Percentiles rank a stretch among this genome's conserved stretches.
These are phyloP conservation scores for Callospermophilus lateralis DNA, from an alignment of 2,113 vertebrate genomes.

Conservation along the genomic window DNA sequence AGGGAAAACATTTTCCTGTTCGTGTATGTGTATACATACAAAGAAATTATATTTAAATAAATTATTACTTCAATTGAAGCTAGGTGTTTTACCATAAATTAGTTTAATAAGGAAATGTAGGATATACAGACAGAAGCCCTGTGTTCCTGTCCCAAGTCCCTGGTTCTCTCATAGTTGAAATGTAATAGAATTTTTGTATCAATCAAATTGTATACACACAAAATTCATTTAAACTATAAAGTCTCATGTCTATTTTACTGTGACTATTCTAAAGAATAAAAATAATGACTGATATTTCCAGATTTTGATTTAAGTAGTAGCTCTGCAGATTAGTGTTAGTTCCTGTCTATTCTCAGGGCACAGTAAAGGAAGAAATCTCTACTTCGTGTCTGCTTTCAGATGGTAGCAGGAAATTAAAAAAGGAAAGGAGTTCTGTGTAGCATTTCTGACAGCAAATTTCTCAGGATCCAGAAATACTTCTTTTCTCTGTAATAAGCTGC, in stretches of 20 bases:
- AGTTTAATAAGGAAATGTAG: neutral
- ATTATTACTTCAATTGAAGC: neutral
- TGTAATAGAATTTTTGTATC: neutral
- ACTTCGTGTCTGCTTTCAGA: slow-evolving; percentile 57
- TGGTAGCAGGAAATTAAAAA: slow-evolving; percentile 79
- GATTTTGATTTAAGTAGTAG: slow-evolving; percentile 17
- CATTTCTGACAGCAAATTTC: slow-evolving; percentile 77
- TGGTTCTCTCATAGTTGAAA: slow-evolving; percentile 2
- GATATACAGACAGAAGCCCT: neutral
- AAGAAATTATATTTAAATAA: neutral
- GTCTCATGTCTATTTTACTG: neutral
- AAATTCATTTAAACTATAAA: neutral
- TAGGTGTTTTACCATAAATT: neutral
- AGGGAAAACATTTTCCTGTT: neutral
- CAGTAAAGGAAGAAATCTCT: slow-evolving; percentile 9
- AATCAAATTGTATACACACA: neutral
- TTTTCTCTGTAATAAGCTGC: slow-evolving; percentile 64
- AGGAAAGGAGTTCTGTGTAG: slow-evolving; percentile 55
- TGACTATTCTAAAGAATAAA: neutral
- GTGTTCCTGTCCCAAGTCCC: neutral
- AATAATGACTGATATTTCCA: neutral
- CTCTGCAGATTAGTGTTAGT: slow-evolving; percentile 27
- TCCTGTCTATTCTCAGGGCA: slow-evolving; percentile 63
- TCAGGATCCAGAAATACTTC: slow-evolving; percentile 74
- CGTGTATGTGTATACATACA: neutral